phyloP scores from a whole-genome alignment of 2,888 invertebrate genomes.

The Kuschelorhynchus macadamiae region DNA sequence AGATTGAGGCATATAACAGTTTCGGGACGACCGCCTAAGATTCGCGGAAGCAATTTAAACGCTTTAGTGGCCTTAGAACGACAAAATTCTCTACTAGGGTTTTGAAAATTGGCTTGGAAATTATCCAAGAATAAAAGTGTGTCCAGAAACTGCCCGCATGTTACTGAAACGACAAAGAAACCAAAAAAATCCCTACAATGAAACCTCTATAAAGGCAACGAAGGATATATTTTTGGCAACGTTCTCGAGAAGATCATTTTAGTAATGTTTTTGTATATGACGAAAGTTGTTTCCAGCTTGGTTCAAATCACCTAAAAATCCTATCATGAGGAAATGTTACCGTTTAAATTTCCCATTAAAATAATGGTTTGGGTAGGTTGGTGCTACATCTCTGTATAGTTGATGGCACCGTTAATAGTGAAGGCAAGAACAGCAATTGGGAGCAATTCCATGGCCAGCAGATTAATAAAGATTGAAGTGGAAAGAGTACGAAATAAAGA shows the following conservation, averaged over 20 bases:
- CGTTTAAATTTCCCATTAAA: constrained; percentile 23
- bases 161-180: constrained; percentile 1
- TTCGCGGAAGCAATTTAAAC: no score
- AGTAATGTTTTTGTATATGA: constrained; percentile 32
- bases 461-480: no score
- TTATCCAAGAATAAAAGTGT: neutral
- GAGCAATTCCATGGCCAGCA: no score
- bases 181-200: neutral
- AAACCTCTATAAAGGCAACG: neutral
- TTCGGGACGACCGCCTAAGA: constrained; percentile 13
- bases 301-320: constrained; percentile 32
- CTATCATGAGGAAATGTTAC: constrained; percentile 26
- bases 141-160: neutral
- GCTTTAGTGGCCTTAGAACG: no score
- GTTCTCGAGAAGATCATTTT: constrained; percentile 24
- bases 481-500: no score
- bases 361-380: constrained; percentile 42
- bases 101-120: constrained; percentile 13
- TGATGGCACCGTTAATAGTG: constrained; percentile 17
- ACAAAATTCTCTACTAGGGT: neutral
- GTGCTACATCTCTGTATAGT: constrained; percentile 4
- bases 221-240: neutral
- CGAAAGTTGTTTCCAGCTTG: constrained; percentile 33
- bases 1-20: no score
- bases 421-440: no score